Evolutionary conservation across 2,113 vertebrate species (phyloP).

Genomic region (Hippopotamus amphibius): DNA sequence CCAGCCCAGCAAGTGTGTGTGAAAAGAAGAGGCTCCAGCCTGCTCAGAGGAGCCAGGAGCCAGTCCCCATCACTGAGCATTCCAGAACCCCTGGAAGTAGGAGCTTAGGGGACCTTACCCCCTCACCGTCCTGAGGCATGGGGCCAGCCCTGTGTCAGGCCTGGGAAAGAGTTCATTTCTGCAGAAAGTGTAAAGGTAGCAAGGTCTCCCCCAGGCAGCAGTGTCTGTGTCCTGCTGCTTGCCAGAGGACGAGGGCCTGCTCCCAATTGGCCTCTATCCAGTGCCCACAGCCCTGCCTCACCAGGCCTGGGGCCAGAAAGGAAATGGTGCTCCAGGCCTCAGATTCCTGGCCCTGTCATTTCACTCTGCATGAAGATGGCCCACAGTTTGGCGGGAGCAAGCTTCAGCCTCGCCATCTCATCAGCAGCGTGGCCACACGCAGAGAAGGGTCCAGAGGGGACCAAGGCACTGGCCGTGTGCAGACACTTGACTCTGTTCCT

Average conservation of each 20-base stretch:
- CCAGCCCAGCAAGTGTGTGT: background rate
- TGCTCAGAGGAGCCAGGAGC: background rate
- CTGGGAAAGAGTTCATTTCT: background rate
- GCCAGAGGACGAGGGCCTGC: background rate
- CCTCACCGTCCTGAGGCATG: background rate
- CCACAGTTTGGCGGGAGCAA: background rate
- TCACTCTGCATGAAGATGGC: background rate
- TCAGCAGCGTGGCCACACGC: background rate
- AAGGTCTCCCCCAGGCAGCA: background rate
- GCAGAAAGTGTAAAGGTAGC: background rate
- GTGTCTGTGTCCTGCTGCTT: background rate
- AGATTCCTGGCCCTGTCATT: background rate
- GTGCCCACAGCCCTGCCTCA: slow-evolving; percentile 28
- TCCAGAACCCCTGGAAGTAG: background rate
- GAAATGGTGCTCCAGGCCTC: background rate
- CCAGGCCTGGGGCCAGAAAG: background rate
- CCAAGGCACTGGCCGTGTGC: background rate
- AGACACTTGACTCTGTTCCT: background rate
- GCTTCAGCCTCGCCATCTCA: background rate
- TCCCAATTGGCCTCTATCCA: slow-evolving; percentile 19
- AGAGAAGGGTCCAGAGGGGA: background rate
- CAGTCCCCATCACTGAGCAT: background rate
- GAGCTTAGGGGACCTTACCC: background rate
- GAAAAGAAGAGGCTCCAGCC: background rate
- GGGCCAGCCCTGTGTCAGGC: background rate